Base-by-base conservation (phyloP, 2,797 vertebrate species). In the Phaenicophaeus curvirostris region DNA sequence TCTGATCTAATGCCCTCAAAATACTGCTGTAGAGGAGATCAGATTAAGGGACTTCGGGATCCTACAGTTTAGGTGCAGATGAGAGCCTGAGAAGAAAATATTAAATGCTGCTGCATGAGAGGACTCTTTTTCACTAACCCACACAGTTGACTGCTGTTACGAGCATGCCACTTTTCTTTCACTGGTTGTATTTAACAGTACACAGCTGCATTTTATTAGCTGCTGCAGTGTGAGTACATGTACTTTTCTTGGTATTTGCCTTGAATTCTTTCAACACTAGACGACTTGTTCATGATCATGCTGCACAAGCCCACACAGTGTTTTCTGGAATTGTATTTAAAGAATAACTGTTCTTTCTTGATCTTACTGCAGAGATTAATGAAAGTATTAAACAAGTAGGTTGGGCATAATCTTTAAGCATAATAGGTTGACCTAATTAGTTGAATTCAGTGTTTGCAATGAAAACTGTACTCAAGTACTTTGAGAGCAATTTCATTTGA, bases 171-270 rank as follows among this genome's bases (percentile, higher is more conserved):
- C 83, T 90, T 73, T 35, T 53, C 69, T 86, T 79, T 77, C 50
- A 7, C 24, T 54, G 69, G 3, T 75, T 71, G 57, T 63, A 37
- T 73, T 67, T 79, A 63, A 30, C 50, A 79, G 69, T 12, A 67
- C 83, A 86, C 86, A 94, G 89, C 87, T 94, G 85, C 65, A 1
- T 87, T 96, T 80, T 90, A 74, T 90, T 94, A 94, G 80, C 87
- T 90, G 92, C 51, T 68, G 23, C 85, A 8, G 31, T 80, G 79
- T 77, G 46, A 92, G 68, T 83, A 54, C 66, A 63, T 92, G 92
- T 89, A 87, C 94, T 96, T 95, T 93, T 87, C 87, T 95, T 90
- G 93, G 83, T 92, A 97, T 96, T 95, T 94, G 91, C 94, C 93
- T 93, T 88, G 61, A 96, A 91, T 96, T 94, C 85, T 86, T 95